Conservation (phyloP, 2,113 vertebrate species). For the Eulemur macaco region DNA sequence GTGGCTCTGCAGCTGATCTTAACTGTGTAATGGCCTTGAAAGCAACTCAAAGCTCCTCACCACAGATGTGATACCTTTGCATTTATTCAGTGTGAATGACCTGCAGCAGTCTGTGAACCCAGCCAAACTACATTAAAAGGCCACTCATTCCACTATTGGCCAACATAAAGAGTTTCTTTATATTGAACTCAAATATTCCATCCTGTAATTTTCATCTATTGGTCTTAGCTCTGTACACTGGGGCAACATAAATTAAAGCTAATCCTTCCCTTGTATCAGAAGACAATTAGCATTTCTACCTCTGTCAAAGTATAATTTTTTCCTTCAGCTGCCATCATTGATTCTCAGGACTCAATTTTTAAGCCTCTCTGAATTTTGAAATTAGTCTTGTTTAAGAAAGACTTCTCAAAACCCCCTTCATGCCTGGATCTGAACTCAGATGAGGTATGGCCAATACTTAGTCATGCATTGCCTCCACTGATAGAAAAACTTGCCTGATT, state of each 20-base stretch:
- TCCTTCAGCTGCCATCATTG: neutral
- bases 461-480: neutral
- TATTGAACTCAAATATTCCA: slow-evolving; percentile 10
- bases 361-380: slow-evolving; percentile 26
- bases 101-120: neutral
- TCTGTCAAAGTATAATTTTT: neutral
- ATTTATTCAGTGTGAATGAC: neutral
- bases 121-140: neutral
- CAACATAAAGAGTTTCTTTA: neutral
- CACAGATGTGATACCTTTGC: neutral
- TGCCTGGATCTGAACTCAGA: neutral
- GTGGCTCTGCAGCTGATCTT: neutral
- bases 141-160: neutral
- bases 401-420: neutral
- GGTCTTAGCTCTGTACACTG: neutral
- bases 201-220: neutral
- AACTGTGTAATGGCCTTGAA: neutral
- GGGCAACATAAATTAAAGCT: neutral
- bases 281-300: neutral
- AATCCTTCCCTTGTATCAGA: neutral
- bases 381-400: neutral
- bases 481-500: neutral
- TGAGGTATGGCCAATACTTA: neutral
- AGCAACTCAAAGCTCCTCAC: neutral
- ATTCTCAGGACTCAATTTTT: slow-evolving; percentile 10